Evolutionary conservation across 1,140 invertebrate species (phyloP).

Genomic region (Lasaia peninsularis): DNA sequence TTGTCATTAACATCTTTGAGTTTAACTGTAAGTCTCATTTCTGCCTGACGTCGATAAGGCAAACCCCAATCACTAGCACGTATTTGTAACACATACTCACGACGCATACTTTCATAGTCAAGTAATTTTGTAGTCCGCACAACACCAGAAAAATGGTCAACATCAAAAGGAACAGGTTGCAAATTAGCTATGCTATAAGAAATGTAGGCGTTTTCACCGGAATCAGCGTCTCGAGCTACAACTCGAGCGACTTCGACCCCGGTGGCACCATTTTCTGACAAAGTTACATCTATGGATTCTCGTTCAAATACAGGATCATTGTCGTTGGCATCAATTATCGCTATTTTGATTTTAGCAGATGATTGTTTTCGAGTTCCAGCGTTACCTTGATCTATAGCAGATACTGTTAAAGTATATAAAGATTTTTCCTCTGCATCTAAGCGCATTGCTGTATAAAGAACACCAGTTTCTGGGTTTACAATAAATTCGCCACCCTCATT

Average conservation of each 20-base stretch:
- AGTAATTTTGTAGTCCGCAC: conserved; percentile 89
- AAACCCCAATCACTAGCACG: conserved; percentile 96
- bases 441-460: conserved; percentile 89
- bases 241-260: conserved; percentile 90
- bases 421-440: conserved; percentile 94
- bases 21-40: conserved; percentile 89
- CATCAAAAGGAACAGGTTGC: conserved; percentile 93
- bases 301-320: conserved; percentile 93
- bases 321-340: conserved; percentile 93
- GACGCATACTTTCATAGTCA: conserved; percentile 94
- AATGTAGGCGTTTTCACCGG: conserved; percentile 95
- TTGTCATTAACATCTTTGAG: conserved; percentile 96
- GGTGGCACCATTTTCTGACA: conserved; percentile 92
- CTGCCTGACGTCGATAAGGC: conserved; percentile 92
- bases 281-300: conserved; percentile 80
- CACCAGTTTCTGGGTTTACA: conserved; percentile 92
- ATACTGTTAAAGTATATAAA: conserved; percentile 93
- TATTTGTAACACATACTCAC: conserved; percentile 89
- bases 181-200: conserved; percentile 95
- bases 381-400: conserved; percentile 93
- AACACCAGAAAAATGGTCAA: conserved; percentile 95
- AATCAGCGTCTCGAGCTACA: conserved; percentile 91
- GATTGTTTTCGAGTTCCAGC: conserved; percentile 89
- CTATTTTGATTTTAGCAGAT: conserved; percentile 93
- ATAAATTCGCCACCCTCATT: conserved; percentile 93